Conservation (phyloP, 2,113 vertebrate species). For the Eptatretus burgeri region DNA sequence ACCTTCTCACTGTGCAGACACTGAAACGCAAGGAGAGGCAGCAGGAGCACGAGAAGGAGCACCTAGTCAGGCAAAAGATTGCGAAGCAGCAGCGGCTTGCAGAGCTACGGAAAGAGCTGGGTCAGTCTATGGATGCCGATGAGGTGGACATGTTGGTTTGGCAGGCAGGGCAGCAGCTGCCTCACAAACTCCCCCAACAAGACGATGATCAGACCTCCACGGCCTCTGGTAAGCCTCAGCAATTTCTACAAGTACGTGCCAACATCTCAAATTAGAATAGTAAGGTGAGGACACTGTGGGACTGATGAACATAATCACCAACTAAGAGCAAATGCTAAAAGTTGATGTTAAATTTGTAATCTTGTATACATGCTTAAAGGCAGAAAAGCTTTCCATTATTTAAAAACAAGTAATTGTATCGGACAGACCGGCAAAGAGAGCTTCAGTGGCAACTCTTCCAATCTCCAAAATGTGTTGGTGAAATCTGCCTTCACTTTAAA, state of each 20-base stretch:
- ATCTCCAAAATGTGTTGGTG: too few relatives aligned
- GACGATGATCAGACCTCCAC: conserved; percentile 4
- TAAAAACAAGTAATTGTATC: too few relatives aligned
- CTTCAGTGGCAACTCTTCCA: too few relatives aligned
- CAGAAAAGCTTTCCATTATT: too few relatives aligned
- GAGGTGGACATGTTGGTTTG: neutral
- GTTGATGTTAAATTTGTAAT: too few relatives aligned
- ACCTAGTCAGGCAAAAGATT: conserved; percentile 1
- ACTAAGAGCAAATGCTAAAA: too few relatives aligned
- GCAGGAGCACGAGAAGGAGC: conserved; percentile 2
- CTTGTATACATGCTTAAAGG: too few relatives aligned
- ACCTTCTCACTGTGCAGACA: neutral
- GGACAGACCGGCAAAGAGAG: too few relatives aligned
- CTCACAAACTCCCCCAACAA: neutral
- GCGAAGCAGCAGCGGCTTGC: neutral
- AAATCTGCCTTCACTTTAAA: too few relatives aligned
- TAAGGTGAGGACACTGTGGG: too few relatives aligned
- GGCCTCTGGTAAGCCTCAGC: neutral
- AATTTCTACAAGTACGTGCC: neutral
- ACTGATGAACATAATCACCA: too few relatives aligned
- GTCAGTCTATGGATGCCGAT: neutral
- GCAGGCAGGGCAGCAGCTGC: conserved; percentile 4
- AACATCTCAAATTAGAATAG: too few relatives aligned
- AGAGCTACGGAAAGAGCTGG: conserved; percentile 1
- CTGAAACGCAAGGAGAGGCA: conserved; percentile 4